Conservation (phyloP, 1,140 invertebrate genomes). For the Achroia grisella region DNA sequence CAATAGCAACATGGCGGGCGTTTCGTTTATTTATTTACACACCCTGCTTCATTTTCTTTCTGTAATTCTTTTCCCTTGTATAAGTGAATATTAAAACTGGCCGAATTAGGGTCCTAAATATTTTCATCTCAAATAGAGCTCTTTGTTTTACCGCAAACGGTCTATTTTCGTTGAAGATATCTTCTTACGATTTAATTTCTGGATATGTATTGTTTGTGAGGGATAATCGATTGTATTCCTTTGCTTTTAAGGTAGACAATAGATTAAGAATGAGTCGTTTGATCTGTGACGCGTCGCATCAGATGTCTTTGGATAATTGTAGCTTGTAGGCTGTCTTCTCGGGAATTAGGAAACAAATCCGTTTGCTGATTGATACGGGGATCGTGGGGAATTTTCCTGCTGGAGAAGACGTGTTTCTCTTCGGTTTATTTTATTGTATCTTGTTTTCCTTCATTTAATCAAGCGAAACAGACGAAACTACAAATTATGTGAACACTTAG, state of each 20-base stretch:
- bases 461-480: background rate
- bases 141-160: constrained; percentile 25
- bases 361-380: constrained; percentile 58
- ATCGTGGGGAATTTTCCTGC: constrained; percentile 13
- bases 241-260: constrained; percentile 17
- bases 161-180: constrained; percentile 19
- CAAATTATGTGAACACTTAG: background rate
- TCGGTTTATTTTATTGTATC: constrained; percentile 47
- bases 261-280: constrained; percentile 4
- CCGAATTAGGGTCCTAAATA: constrained; percentile 37
- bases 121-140: constrained; percentile 16
- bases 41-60: constrained; percentile 61
- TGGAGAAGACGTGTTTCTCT: constrained; percentile 20
- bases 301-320: constrained; percentile 65
- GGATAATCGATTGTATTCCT: constrained; percentile 19
- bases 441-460: constrained; percentile 18
- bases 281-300: constrained; percentile 16
- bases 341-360: constrained; percentile 64
- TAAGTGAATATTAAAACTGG: constrained; percentile 69
- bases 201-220: constrained; percentile 6
- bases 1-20: constrained; percentile 29
- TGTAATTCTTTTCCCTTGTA: constrained; percentile 66
- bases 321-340: constrained; percentile 64
- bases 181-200: constrained; percentile 26
- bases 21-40: constrained; percentile 59